A percentile compares a stretch with the other conserved stretches of the same genome.
These are phyloP conservation scores for Teleogryllus oceanicus DNA, from an alignment of 2,888 invertebrate species.

Conservation along the genomic window DNA sequence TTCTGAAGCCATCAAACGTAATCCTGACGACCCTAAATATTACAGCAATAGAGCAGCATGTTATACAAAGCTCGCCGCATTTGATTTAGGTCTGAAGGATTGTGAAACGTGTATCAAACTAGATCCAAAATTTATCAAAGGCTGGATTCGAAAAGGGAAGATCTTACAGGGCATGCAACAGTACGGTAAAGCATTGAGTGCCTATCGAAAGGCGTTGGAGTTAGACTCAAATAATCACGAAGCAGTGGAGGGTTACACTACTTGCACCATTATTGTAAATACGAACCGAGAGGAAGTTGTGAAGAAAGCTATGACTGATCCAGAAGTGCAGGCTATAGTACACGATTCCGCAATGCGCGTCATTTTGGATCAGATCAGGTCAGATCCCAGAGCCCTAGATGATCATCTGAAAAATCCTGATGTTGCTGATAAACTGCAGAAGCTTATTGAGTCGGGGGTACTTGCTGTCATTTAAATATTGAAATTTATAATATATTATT, in stretches of 20 bases:
- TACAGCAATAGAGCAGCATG: conserved; percentile 98
- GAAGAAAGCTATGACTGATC: conserved; percentile 94
- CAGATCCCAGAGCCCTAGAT: conserved; percentile 87
- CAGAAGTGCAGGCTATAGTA: conserved; percentile 93
- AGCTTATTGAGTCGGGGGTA: conserved; percentile 91
- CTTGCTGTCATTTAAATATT: conserved; percentile 49
- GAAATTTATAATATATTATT: no score
- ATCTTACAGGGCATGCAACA: conserved; percentile 96
- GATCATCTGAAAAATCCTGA: conserved; percentile 97
- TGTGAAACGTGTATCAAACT: conserved; percentile 91
- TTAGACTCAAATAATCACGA: conserved; percentile 89
- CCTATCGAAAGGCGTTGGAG: conserved; percentile 94
- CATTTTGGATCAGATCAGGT: conserved; percentile 98
- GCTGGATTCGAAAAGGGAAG: conserved; percentile 95
- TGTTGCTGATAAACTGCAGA: conserved; percentile 94
- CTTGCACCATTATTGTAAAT: conserved; percentile 71
- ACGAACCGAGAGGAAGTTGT: conserved; percentile 90
- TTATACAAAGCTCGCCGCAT: conserved; percentile 96
- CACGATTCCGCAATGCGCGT: conserved; percentile 98
- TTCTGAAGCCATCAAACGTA: conserved; percentile 91
- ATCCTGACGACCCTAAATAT: conserved; percentile 94
- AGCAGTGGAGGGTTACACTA: conserved; percentile 87
- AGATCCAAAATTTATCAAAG: conserved; percentile 97
- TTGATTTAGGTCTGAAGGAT: conserved; percentile 92
- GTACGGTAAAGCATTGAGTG: conserved; percentile 78